Evolutionary conservation across 2,888 invertebrate species (phyloP).

Genomic region (Trachelus troglodyta): DNA sequence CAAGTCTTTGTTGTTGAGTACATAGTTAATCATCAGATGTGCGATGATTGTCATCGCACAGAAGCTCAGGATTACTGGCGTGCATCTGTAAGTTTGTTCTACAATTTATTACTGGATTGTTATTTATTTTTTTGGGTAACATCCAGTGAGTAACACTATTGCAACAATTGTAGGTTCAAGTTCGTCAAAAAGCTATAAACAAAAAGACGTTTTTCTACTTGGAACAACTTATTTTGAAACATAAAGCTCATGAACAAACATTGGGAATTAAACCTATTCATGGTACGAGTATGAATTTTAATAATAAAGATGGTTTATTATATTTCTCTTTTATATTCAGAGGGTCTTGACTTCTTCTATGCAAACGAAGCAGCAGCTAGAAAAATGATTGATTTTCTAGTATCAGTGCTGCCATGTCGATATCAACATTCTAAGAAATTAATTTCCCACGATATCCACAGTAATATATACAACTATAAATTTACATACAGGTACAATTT

Average conservation of each 20-base stretch:
- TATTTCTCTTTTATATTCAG: conserved; percentile 65
- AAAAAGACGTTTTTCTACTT: conserved; percentile 98
- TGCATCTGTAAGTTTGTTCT: conserved; percentile 71
- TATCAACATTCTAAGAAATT: conserved; percentile 92
- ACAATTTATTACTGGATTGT: not conserved
- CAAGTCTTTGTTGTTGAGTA: conserved; percentile 97
- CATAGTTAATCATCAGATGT: conserved; percentile 92
- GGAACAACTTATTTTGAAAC: conserved; percentile 96
- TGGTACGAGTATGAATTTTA: conserved; percentile 67
- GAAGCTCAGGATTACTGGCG: conserved; percentile 99
- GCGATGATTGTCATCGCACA: conserved; percentile 94
- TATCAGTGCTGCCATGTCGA: conserved; percentile 87
- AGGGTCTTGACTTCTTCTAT: conserved; percentile 96
- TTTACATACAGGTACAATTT: conserved; percentile 76
- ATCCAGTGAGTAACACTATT: not conserved
- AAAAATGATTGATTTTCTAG: conserved; percentile 95
- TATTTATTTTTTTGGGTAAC: conserved; percentile 8
- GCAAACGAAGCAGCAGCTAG: conserved; percentile 89
- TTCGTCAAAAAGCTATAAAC: conserved; percentile 88
- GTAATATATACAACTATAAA: conserved; percentile 97
- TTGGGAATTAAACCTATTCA: conserved; percentile 88
- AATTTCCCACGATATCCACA: conserved; percentile 97
- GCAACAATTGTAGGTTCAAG: conserved; percentile 75
- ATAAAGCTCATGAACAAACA: conserved; percentile 90
- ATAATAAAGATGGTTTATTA: conserved; percentile 1